Base-by-base conservation (phyloP, 2,113 vertebrate genomes). In the Syngnathoides biaculeatus region DNA sequence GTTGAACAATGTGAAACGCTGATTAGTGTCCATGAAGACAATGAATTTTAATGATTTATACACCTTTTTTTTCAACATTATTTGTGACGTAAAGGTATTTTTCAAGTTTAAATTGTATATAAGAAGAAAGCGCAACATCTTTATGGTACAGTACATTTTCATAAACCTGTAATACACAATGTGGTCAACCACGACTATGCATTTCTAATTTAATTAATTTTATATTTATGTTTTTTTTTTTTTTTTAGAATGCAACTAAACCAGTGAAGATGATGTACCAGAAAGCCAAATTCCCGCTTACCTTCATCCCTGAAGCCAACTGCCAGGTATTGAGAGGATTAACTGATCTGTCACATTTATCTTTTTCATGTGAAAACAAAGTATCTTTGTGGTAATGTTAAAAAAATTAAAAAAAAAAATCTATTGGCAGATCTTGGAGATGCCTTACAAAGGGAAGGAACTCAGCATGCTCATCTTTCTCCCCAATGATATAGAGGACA, bases 401-500 rank as follows among this genome's bases (percentile, higher is more conserved):
- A 14, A 22, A 24, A 55, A 26, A 24, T 3, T 3, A 26, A 13
- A 55, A 53, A 40, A 45, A n/a, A 53, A 64, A 38, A 22, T 53
- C 20, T 74, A n/a, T 65, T 13, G 4, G 66, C 83, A 90, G 85
- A 74, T 97, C 85, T 91, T 99, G 8, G 97, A 97, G 86, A 82
- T 99, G 50, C 96, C 96, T 0, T 98, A 96, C 73, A 86, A 89
- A 59, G 94, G 93, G 50, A 94, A 95, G 42, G 94, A 95, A 27
- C 92, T 98, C 52, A 98, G 95, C 80, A 95, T 99, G 95, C 84
- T 98, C 61, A 93, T 98, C 84, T 83, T 98, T 68, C 90, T 99
- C 0, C 97, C 97, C 43, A 90, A 73, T 65, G 83, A 90, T 0
- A 89, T 93, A 1, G 92, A 94, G 48, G 95, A 96, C 1, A 78